Conservation (phyloP, 2,113 vertebrate species). For the Odocoileus virginianus region DNA sequence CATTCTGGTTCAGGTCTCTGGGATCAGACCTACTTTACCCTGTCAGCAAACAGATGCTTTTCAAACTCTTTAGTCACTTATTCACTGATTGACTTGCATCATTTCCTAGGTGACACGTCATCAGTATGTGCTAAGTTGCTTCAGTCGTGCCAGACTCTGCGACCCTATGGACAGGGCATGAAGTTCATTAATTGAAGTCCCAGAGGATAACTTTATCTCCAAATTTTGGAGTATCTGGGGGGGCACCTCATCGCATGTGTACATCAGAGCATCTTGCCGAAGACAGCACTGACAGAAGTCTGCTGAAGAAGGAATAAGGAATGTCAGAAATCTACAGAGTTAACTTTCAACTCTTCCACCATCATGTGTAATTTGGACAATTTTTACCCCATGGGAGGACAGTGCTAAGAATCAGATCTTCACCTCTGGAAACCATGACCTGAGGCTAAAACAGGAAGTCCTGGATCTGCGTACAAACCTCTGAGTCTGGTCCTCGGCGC, state of each 20-base stretch:
- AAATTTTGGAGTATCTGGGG: background rate
- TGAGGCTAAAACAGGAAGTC: background rate
- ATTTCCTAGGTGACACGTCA: background rate
- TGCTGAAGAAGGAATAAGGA: background rate
- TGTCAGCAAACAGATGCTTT: background rate
- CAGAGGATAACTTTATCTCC: background rate
- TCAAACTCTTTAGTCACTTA: background rate
- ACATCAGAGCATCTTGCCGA: background rate
- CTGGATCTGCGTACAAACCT: background rate
- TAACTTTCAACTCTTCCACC: background rate
- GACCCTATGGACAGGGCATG: background rate
- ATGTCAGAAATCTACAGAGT: background rate
- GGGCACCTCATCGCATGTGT: background rate
- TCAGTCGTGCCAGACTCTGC: background rate
- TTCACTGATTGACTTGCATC: background rate
- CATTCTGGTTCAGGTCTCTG: background rate
- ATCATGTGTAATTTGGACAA: background rate
- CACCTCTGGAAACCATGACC: background rate
- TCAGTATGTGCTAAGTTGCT: background rate
- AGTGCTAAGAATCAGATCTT: background rate
- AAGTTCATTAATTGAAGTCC: background rate
- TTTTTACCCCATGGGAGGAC: background rate
- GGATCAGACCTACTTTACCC: background rate
- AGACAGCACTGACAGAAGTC: background rate
- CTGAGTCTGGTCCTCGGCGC: rapidly evolving